Conservation (phyloP, 2,888 invertebrate genomes). For the Oscheius sp. region DNA sequence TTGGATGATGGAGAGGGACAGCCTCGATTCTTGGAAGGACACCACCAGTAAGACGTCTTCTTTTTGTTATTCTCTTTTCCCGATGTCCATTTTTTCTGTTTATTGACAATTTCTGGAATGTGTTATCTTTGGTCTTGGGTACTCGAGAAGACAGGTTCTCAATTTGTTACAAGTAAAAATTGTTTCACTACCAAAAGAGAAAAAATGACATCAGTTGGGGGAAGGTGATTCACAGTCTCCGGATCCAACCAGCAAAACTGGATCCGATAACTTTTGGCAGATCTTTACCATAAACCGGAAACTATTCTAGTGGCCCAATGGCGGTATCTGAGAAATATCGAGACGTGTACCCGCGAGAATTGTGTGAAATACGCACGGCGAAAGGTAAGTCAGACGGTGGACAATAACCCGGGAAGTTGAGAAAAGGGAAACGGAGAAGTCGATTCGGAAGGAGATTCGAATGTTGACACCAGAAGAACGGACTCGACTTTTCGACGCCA, state of each 20-base stretch:
- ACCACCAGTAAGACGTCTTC: slow-evolving; percentile 21
- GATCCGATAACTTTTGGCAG: slow-evolving; percentile 4
- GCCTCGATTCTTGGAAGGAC: slow-evolving; percentile 10
- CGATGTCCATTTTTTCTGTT: not conserved
- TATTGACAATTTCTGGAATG: slow-evolving; percentile 4
- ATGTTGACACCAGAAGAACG: slow-evolving; percentile 61
- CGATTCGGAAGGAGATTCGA: slow-evolving; percentile 65
- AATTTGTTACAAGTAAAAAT: not conserved
- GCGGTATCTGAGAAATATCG: slow-evolving; percentile 53
- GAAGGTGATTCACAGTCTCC: too few relatives aligned
- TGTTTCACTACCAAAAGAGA: too few relatives aligned
- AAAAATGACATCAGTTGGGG: too few relatives aligned
- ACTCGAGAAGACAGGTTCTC: not conserved
- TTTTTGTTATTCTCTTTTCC: not conserved
- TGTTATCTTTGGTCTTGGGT: not conserved
- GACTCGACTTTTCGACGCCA: slow-evolving; percentile 57
- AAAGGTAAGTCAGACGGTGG: slow-evolving; percentile 38
- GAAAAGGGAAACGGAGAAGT: slow-evolving; percentile 41
- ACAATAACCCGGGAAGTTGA: not conserved
- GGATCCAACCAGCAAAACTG: not conserved
- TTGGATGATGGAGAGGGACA: slow-evolving; percentile 62
- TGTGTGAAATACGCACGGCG: slow-evolving; percentile 54
- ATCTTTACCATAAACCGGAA: too few relatives aligned
- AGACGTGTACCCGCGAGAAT: slow-evolving; percentile 57
- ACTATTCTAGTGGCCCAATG: slow-evolving; percentile 29